These are phyloP conservation scores for Octopus bimaculoides DNA, from an alignment of 1,140 invertebrate genomes.

Conservation along the genomic window DNA sequence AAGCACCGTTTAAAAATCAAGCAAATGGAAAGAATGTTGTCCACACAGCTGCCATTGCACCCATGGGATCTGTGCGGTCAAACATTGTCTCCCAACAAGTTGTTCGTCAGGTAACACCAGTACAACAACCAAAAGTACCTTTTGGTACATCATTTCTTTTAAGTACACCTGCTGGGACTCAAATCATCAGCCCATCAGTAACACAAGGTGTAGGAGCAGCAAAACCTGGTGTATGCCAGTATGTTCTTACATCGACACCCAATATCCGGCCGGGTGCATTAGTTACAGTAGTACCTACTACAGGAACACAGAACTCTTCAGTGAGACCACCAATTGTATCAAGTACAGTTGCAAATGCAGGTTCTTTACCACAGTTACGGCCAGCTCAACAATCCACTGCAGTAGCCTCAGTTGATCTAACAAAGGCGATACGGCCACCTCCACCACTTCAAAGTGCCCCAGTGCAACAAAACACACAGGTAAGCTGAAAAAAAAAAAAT, in stretches of 20 bases:
- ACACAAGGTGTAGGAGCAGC: not conserved
- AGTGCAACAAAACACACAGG: not conserved
- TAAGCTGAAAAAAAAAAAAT: not conserved
- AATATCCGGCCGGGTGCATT: constrained; percentile 27
- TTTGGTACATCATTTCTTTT: constrained; percentile 27
- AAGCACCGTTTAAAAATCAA: constrained; percentile 10
- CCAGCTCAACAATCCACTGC: not conserved
- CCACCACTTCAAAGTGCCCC: constrained; percentile 19
- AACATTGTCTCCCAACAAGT: constrained; percentile 22
- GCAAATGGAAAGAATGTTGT: not conserved
- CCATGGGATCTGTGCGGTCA: not conserved
- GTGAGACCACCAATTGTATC: constrained; percentile 2
- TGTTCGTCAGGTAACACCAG: constrained; percentile 20
- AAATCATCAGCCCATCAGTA: constrained; percentile 22
- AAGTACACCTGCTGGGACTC: constrained; percentile 29
- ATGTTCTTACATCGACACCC: constrained; percentile 30
- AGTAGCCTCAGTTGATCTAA: not conserved
- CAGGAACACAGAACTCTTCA: not conserved
- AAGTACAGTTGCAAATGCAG: not conserved
- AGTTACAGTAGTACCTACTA: constrained; percentile 27
- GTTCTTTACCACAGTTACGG: constrained; percentile 1
- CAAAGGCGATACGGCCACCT: constrained; percentile 12
- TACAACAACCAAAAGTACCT: constrained; percentile 8
- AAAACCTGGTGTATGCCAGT: constrained; percentile 24
- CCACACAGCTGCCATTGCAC: not conserved